Evolutionary conservation across 2,888 invertebrate genomes (phyloP).

Genomic region (Trilocha varians): DNA sequence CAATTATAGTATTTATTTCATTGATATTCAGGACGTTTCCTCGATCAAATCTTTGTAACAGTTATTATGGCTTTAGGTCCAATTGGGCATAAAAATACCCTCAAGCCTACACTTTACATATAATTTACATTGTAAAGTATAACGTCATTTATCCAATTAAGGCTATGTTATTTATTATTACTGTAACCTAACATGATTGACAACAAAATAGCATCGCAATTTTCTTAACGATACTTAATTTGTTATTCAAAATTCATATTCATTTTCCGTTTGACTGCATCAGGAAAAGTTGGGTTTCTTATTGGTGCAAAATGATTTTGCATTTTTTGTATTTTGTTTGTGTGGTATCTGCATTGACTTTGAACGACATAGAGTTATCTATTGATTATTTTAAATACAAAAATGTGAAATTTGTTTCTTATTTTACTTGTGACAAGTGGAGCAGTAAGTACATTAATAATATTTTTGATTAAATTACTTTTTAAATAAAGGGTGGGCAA

Average conservation of each 20-base stretch:
- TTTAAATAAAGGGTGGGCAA: no score
- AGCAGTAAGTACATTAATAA: constrained; percentile 22
- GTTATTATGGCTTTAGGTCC: no score
- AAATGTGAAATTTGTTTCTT: constrained; percentile 26
- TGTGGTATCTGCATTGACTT: constrained; percentile 4
- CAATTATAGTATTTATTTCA: no score
- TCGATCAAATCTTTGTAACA: no score
- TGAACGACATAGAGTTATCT: constrained; percentile 15
- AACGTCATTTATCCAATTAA: no score
- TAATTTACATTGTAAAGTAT: no score
- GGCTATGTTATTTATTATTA: neutral
- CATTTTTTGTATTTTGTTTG: neutral
- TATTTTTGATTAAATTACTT: neutral
- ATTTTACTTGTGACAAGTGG: constrained; percentile 31
- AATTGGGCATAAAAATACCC: no score
- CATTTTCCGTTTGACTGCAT: neutral
- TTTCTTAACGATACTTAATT: neutral
- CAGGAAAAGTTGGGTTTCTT: neutral
- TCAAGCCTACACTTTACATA: no score
- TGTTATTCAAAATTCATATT: neutral
- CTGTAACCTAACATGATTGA: neutral
- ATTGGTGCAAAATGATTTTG: neutral
- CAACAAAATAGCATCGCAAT: neutral
- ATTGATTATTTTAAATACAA: constrained; percentile 34
- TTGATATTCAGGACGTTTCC: no score